Conservation (phyloP, 2,113 vertebrate species). For the Hemichromis elongatus region DNA sequence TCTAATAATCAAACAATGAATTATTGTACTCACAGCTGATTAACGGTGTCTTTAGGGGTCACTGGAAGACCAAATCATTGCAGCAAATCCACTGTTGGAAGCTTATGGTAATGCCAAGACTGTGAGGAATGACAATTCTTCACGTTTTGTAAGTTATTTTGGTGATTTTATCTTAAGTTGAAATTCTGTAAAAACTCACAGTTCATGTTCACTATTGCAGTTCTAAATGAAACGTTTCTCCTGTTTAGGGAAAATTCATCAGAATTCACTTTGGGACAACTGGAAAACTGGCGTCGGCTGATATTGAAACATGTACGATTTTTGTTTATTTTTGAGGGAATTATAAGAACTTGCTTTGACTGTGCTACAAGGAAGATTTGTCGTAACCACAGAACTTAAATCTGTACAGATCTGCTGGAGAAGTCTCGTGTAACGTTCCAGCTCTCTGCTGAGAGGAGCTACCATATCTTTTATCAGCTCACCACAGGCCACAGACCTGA, state of each 20-base stretch:
- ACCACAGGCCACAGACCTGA: slow-evolving; percentile 71
- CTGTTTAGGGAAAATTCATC: slow-evolving; percentile 84
- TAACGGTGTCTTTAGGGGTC: no score
- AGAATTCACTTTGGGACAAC: slow-evolving; percentile 88
- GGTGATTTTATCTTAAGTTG: neutral
- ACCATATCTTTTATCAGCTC: slow-evolving; percentile 77
- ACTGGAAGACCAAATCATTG: slow-evolving; percentile 81
- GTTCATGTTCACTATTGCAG: neutral
- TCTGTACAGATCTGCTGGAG: slow-evolving; percentile 67
- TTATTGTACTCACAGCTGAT: no score
- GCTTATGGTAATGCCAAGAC: slow-evolving; percentile 87
- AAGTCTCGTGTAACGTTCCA: slow-evolving; percentile 70
- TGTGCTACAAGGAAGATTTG: neutral
- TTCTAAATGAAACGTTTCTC: neutral
- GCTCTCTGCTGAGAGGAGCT: slow-evolving; percentile 76
- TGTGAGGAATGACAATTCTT: slow-evolving; percentile 87
- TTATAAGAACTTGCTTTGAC: neutral
- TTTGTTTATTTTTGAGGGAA: neutral
- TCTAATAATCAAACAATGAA: neutral
- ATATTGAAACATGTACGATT: slow-evolving; percentile 92
- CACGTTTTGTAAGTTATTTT: slow-evolving; percentile 78
- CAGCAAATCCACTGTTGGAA: slow-evolving; percentile 76
- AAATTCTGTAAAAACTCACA: neutral
- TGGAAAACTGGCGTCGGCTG: slow-evolving; percentile 92
- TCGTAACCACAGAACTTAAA: neutral